phyloP scores from a whole-genome alignment of 1,140 invertebrate genomes.

The Trissolcus basalis region DNA sequence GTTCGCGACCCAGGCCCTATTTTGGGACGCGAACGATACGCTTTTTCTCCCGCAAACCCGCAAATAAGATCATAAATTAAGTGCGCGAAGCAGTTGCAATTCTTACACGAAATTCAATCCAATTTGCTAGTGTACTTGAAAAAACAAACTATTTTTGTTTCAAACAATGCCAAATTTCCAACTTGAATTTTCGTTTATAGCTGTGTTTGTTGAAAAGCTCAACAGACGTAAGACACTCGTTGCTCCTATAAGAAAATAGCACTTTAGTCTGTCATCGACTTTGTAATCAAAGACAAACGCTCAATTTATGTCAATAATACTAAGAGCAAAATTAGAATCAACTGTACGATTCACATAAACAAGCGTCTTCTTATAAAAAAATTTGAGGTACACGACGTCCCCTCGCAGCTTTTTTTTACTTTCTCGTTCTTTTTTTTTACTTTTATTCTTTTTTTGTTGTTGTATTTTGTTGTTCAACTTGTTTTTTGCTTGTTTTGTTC shows the following conservation, averaged over 20 bases:
- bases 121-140: not conserved
- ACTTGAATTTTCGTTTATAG: not conserved
- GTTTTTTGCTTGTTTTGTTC: not conserved
- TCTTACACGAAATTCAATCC: constrained; percentile 7
- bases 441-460: too few species aligned
- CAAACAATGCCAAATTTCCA: not conserved
- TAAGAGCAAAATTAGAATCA: too few species aligned
- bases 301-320: constrained; percentile 10
- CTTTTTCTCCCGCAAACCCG: too few species aligned
- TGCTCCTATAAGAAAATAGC: constrained; percentile 55
- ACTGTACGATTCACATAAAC: too few species aligned
- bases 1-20: constrained; percentile 54
- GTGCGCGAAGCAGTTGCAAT: too few species aligned
- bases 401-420: too few species aligned
- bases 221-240: constrained; percentile 50
- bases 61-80: too few species aligned
- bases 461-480: not conserved
- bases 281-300: constrained; percentile 35
- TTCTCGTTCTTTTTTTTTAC: too few species aligned
- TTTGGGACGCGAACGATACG: constrained; percentile 37
- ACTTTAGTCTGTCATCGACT: constrained; percentile 45
- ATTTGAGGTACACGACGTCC: too few species aligned
- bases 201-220: constrained; percentile 22
- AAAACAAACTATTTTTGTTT: too few species aligned
- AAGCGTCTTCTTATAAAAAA: too few species aligned